Conservation (phyloP, 2,888 invertebrate species). For the Epiblema foenella region DNA sequence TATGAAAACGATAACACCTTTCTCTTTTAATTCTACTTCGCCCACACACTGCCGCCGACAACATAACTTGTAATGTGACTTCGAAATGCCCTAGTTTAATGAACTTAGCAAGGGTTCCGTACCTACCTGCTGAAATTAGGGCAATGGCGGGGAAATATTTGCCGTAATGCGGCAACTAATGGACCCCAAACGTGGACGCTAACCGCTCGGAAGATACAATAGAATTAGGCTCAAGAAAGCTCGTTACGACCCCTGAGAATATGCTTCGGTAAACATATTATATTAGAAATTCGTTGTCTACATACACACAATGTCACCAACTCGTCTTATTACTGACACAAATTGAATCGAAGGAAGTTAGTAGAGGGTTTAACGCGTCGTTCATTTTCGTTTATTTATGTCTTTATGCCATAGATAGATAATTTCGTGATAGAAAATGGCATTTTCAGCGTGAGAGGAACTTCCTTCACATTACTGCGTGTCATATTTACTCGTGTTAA, state of each 20-base stretch:
- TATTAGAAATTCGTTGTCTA: constrained; percentile 3
- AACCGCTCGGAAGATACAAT: constrained; percentile 40
- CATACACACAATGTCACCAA: neutral
- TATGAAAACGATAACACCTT: neutral
- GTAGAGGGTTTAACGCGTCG: neutral
- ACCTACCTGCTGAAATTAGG: constrained; percentile 41
- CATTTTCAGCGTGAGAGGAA: neutral
- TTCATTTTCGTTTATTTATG: neutral
- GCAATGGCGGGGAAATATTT: constrained; percentile 50
- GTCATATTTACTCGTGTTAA: neutral
- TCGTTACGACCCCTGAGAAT: constrained; percentile 15
- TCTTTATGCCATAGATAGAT: neutral
- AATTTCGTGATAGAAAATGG: neutral
- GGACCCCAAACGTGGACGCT: constrained; percentile 34
- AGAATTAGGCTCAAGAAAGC: constrained; percentile 37
- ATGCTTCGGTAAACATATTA: constrained; percentile 12
- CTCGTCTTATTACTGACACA: neutral
- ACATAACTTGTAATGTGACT: constrained; percentile 27
- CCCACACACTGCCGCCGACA: neutral
- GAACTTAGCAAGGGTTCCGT: constrained; percentile 36
- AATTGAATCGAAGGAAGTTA: constrained; percentile 1
- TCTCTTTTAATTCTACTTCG: neutral
- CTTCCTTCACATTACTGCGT: neutral
- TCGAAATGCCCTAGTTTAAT: constrained; percentile 40
- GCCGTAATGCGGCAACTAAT: constrained; percentile 48